Evolutionary conservation across 2,113 vertebrate species (phyloP).

Genomic region (Hippocampus zosterae): DNA sequence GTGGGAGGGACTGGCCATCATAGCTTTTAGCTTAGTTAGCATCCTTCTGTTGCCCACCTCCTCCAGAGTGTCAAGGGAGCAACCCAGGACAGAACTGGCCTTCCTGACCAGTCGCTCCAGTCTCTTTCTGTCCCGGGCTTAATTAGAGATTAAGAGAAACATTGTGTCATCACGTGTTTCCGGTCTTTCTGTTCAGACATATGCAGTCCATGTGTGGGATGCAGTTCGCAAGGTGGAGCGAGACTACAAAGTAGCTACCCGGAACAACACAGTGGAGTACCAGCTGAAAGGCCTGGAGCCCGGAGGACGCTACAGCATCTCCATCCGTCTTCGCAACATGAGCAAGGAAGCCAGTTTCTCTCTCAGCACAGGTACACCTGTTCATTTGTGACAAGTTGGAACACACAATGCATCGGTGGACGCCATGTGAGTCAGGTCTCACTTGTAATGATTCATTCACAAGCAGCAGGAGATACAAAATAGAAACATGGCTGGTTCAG

Average conservation of each 20-base stretch:
- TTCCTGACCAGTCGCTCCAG: no score
- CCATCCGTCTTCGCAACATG: constrained; percentile 92
- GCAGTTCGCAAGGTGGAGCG: constrained; percentile 81
- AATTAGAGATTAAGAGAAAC: not conserved
- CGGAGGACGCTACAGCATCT: constrained; percentile 85
- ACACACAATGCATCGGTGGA: not conserved
- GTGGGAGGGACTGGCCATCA: no score
- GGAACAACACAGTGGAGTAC: constrained; percentile 91
- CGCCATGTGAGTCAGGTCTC: no score
- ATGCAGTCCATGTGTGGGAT: constrained; percentile 84
- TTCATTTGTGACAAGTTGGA: not conserved
- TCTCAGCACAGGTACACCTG: constrained; percentile 80
- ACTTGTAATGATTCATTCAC: not conserved
- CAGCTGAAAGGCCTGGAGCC: constrained; percentile 82
- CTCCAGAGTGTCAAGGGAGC: no score
- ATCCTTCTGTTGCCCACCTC: no score
- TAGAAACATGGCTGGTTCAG: not conserved
- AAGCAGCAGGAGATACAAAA: not conserved
- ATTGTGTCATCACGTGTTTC: not conserved
- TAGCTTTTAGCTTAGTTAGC: no score
- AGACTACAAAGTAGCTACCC: constrained; percentile 84
- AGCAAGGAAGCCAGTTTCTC: constrained; percentile 90
- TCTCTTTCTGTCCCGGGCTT: no score
- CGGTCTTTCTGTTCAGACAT: constrained; percentile 68
- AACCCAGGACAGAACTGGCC: no score